Conservation (phyloP, 2,113 vertebrate genomes). For the Sebastes fasciatus region DNA sequence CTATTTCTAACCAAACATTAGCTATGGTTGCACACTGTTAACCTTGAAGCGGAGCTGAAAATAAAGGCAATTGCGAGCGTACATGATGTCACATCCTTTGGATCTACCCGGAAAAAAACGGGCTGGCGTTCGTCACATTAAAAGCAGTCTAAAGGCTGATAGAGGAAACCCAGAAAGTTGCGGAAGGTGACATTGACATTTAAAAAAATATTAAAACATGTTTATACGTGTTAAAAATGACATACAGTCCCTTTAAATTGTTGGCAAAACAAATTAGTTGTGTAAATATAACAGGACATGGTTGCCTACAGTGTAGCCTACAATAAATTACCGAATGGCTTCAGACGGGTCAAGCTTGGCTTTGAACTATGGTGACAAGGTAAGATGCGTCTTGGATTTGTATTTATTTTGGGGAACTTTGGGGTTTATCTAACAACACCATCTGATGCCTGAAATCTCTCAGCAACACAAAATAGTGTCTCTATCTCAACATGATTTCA, state of each 20-base stretch:
- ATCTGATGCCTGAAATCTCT: slow-evolving; percentile 6
- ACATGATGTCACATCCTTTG: too few relatives aligned
- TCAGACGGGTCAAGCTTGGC: neutral
- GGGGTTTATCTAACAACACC: neutral
- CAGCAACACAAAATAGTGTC: neutral
- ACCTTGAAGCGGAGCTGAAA: too few relatives aligned
- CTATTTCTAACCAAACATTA: too few relatives aligned
- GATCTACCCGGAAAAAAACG: too few relatives aligned
- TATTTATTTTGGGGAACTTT: neutral
- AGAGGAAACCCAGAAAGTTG: too few relatives aligned
- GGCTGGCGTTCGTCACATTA: too few relatives aligned
- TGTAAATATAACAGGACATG: neutral
- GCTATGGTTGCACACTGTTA: too few relatives aligned
- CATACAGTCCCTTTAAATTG: neutral
- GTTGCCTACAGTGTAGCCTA: neutral
- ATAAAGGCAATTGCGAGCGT: too few relatives aligned
- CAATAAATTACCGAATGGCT: neutral
- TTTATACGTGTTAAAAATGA: too few relatives aligned
- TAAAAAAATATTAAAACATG: too few relatives aligned
- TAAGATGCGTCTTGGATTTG: neutral
- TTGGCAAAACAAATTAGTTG: slow-evolving; percentile 2
- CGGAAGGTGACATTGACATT: too few relatives aligned
- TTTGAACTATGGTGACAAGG: neutral
- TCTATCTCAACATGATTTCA: slow-evolving; percentile 14
- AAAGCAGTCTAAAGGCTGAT: too few relatives aligned